Conservation (phyloP, 2,888 invertebrate species). For the Morinoia aosen region DNA sequence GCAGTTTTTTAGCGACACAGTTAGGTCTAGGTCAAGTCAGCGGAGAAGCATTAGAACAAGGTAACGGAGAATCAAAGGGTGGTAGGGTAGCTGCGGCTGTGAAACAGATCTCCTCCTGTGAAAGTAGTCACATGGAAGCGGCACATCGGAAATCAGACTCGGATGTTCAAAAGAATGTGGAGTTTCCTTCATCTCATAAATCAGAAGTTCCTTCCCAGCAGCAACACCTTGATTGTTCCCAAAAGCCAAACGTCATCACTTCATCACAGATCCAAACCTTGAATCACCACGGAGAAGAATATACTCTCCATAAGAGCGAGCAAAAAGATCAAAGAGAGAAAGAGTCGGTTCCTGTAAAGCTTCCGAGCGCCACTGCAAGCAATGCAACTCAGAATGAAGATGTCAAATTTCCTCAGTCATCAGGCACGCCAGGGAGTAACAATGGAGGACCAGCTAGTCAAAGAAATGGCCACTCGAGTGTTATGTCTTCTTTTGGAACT, state of each 20-base stretch:
- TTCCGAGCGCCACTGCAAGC: neutral
- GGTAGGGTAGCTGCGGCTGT: neutral
- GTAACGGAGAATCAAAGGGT: neutral
- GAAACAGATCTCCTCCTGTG: neutral
- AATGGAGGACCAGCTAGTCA: neutral
- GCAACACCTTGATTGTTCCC: neutral
- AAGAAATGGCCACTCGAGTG: constrained; percentile 56
- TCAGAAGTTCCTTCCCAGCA: neutral
- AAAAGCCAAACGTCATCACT: too few species aligned
- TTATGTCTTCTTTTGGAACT: constrained; percentile 56
- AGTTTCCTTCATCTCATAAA: neutral
- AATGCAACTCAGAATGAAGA: neutral
- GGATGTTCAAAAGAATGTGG: neutral
- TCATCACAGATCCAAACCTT: too few species aligned
- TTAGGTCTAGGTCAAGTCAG: neutral
- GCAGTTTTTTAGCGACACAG: constrained; percentile 53
- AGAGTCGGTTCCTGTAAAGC: neutral
- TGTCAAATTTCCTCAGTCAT: neutral
- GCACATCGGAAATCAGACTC: neutral
- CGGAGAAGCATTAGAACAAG: neutral
- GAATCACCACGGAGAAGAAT: too few species aligned
- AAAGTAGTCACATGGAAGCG: neutral
- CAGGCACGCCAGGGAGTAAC: neutral
- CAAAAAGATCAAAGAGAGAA: neutral
- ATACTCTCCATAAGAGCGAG: neutral